Percentiles rank a stretch among this genome's conserved stretches.
These are phyloP conservation scores for Leucosticte australis DNA, from an alignment of 2,113 vertebrate species.

Conservation along the genomic window DNA sequence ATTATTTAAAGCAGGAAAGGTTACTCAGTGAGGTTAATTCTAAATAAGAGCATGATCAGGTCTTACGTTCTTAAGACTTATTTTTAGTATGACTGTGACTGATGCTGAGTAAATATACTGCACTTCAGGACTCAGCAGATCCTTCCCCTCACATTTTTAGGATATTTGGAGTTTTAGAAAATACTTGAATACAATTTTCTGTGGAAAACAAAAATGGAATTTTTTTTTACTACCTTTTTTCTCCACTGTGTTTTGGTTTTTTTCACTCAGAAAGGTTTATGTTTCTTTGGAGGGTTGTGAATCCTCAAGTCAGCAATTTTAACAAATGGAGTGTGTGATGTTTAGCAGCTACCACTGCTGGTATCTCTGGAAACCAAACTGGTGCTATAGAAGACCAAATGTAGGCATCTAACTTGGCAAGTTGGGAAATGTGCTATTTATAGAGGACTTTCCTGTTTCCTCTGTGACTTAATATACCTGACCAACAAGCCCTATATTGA, in stretches of 20 bases:
- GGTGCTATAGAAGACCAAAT: background rate
- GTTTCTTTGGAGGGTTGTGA: background rate
- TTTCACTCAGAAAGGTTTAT: background rate
- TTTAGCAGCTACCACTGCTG: background rate
- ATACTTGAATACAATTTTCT: background rate
- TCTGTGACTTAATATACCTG: background rate
- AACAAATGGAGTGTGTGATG: background rate
- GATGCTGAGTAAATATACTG: background rate
- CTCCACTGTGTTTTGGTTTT: background rate
- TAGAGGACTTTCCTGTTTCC: background rate
- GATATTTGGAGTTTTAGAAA: background rate
- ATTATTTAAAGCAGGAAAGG: background rate
- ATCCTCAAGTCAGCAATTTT: background rate
- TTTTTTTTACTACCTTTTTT: background rate
- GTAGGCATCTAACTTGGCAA: background rate
- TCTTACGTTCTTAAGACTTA: background rate
- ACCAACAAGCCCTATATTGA: background rate
- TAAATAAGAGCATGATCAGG: background rate
- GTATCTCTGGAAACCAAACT: background rate
- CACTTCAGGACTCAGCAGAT: background rate
- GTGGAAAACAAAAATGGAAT: background rate
- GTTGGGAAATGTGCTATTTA: background rate
- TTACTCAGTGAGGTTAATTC: background rate
- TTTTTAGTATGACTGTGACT: background rate
- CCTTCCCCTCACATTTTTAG: background rate